A percentile compares a stretch with the other conserved stretches of the same genome.
Conservation (phyloP, 2,113 vertebrate genomes). For the Rhinoderma darwinii region DNA sequence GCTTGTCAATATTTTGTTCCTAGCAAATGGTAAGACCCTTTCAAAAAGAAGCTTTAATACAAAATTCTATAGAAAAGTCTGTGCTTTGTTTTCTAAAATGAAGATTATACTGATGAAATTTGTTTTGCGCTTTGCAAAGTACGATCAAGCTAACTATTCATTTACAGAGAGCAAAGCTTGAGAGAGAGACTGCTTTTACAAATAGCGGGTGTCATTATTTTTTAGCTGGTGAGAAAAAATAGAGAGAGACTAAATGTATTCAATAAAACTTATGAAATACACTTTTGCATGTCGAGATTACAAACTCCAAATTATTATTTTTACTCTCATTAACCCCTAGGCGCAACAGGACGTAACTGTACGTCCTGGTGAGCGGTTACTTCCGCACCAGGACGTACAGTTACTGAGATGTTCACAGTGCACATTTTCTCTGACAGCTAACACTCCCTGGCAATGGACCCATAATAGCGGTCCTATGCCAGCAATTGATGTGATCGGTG, state of each 20-base stretch:
- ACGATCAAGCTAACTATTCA: slow-evolving; percentile 64
- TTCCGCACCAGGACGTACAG: too few relatives aligned
- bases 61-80: slow-evolving; percentile 71
- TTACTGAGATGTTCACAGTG: too few relatives aligned
- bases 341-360: too few relatives aligned
- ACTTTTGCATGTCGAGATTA: slow-evolving; percentile 62
- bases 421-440: too few relatives aligned
- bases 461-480: too few relatives aligned
- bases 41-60: slow-evolving; percentile 74
- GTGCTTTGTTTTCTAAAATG: slow-evolving; percentile 77
- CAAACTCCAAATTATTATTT: slow-evolving; percentile 60
- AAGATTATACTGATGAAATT: slow-evolving; percentile 74
- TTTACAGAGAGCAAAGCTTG: slow-evolving; percentile 64
- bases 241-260: slow-evolving; percentile 66
- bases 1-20: slow-evolving; percentile 79
- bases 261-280: slow-evolving; percentile 62
- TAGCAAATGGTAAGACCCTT: slow-evolving; percentile 67
- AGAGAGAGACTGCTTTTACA: slow-evolving; percentile 64
- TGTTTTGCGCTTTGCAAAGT: slow-evolving; percentile 67
- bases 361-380: too few relatives aligned
- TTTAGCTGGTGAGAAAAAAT: slow-evolving; percentile 63
- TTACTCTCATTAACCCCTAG: not conserved
- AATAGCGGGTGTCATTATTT: slow-evolving; percentile 66
- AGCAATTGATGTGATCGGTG: too few relatives aligned
- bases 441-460: too few relatives aligned